Evolutionary conservation across 2,113 vertebrate genomes (phyloP).

Genomic region (Equus quagga): DNA sequence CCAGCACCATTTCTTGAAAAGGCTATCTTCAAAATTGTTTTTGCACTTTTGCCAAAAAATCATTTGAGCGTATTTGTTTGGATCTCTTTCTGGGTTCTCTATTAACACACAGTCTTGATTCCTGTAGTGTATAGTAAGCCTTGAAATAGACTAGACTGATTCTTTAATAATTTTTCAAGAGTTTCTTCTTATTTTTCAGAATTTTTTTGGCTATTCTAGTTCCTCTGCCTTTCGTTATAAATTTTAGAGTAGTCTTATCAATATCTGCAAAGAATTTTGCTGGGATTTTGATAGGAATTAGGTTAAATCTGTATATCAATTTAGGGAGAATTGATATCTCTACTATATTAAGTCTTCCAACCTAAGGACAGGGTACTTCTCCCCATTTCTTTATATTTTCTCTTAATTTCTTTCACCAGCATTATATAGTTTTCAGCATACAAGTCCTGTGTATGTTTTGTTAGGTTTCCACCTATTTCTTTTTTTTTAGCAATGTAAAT

Average conservation of each 20-base stretch:
- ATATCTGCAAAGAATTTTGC: not conserved
- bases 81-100: not conserved
- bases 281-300: slow-evolving; percentile 10
- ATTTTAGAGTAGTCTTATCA: slow-evolving; percentile 8
- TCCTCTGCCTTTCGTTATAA: slow-evolving; percentile 4
- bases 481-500: not conserved
- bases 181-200: slow-evolving; percentile 1
- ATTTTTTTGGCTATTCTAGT: not conserved
- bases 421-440: not conserved
- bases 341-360: not conserved
- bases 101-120: not conserved
- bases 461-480: not conserved
- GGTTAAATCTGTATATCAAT: not conserved
- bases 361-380: not conserved
- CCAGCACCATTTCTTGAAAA: not conserved
- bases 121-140: not conserved
- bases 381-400: not conserved
- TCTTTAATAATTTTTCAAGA: not conserved
- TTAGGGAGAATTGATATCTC: slow-evolving; percentile 13
- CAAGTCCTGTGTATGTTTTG: not conserved
- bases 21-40: not conserved
- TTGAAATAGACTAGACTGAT: not conserved
- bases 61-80: not conserved
- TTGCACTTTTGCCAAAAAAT: slow-evolving; percentile 11
- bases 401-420: not conserved